A percentile compares a stretch with the other conserved stretches of the same genome.
These are phyloP conservation scores for Poecile atricapillus DNA, from an alignment of 2,113 vertebrate genomes.

Conservation along the genomic window DNA sequence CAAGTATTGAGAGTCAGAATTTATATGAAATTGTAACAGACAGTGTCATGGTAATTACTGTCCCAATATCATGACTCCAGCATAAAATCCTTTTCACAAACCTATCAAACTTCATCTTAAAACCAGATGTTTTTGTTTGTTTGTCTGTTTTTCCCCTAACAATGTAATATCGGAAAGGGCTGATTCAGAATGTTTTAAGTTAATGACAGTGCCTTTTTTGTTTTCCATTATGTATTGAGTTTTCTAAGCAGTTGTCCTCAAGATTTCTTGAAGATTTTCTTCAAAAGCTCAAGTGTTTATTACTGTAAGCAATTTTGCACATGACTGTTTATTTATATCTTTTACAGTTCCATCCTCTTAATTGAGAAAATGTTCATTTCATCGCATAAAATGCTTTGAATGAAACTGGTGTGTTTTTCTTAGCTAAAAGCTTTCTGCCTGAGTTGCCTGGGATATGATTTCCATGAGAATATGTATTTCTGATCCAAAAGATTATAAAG, in stretches of 20 bases:
- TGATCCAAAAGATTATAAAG: neutral
- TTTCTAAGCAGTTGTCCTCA: neutral
- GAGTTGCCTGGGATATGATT: neutral
- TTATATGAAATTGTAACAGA: neutral
- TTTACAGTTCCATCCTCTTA: neutral
- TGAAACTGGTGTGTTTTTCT: neutral
- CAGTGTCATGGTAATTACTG: neutral
- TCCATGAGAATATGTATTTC: neutral
- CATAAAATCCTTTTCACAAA: neutral
- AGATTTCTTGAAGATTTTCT: neutral
- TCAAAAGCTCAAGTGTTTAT: neutral
- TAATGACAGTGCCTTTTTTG: neutral
- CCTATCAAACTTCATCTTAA: neutral
- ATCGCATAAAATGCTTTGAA: neutral
- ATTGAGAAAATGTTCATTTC: neutral
- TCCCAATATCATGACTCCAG: neutral
- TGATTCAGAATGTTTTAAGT: neutral
- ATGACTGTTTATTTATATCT: neutral
- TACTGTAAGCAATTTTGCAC: neutral
- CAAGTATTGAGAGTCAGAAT: neutral
- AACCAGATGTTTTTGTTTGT: neutral
- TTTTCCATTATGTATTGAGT: neutral
- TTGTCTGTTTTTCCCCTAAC: rapidly evolving
- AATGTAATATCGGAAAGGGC: neutral
- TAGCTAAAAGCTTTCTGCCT: neutral